Evolutionary conservation across 1,140 invertebrate species (phyloP).

Genomic region (Zeugodacus cucurbitae): DNA sequence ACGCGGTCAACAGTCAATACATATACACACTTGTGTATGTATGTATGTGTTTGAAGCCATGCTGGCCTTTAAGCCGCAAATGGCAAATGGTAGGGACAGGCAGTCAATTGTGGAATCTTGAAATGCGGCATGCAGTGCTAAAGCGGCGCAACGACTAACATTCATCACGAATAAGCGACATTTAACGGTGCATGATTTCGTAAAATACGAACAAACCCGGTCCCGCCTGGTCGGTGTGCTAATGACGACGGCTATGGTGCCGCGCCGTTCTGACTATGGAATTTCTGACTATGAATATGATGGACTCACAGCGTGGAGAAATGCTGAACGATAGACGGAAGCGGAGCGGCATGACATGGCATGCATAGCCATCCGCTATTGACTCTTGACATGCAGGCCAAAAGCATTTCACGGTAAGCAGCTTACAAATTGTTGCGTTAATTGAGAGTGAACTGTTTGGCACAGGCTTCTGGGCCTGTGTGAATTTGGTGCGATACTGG

Average conservation of each 20-base stretch:
- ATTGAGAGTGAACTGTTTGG: conserved; percentile 9
- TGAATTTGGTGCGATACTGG: no score
- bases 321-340: not conserved
- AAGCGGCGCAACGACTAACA: not conserved
- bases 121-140: not conserved
- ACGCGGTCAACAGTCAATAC: not conserved
- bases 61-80: not conserved
- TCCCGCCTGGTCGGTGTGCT: not conserved
- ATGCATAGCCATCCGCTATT: not conserved
- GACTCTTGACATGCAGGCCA: conserved; percentile 3
- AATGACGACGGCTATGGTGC: not conserved
- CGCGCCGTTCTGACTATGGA: not conserved
- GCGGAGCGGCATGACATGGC: not conserved
- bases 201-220: not conserved
- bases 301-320: not conserved
- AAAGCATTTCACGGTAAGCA: conserved; percentile 29
- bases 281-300: not conserved
- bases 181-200: not conserved
- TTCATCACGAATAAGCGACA: not conserved
- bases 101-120: not conserved
- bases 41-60: not conserved
- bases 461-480: no score
- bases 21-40: not conserved
- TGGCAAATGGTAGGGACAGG: not conserved
- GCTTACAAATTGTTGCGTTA: conserved; percentile 35